These are phyloP conservation scores for Cremastinae sp. DNA, from an alignment of 2,888 invertebrate genomes.

Conservation along the genomic window DNA sequence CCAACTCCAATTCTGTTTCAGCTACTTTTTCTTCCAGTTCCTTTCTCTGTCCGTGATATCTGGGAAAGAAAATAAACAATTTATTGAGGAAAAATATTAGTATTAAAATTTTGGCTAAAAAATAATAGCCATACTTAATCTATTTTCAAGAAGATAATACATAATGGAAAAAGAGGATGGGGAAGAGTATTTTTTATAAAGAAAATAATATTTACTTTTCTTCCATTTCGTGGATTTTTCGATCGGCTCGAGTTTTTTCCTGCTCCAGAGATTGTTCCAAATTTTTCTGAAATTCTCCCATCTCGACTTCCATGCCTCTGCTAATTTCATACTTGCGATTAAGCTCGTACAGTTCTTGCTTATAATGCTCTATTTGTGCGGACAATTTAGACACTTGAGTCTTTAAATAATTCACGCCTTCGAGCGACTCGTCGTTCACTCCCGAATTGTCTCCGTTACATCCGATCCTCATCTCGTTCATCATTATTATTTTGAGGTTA, in stretches of 20 bases:
- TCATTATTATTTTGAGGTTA: conserved; percentile 61
- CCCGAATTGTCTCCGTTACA: conserved; percentile 36
- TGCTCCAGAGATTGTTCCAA: conserved; percentile 61
- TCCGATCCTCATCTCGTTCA: conserved; percentile 30
- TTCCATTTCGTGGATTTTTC: conserved; percentile 55
- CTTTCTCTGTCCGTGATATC: conserved; percentile 35
- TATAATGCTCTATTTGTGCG: conserved; percentile 64
- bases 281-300: conserved; percentile 63
- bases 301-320: conserved; percentile 64
- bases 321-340: conserved; percentile 64
- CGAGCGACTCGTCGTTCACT: conserved; percentile 37
- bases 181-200: too few relatives aligned
- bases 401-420: conserved; percentile 41
- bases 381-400: conserved; percentile 54
- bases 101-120: not conserved
- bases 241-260: conserved; percentile 28
- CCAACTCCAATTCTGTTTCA: conserved; percentile 55
- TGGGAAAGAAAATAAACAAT: conserved; percentile 24
- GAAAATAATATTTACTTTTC: conserved; percentile 57
- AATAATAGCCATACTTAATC: too few relatives aligned
- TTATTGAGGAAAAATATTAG: not conserved
- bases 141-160: too few relatives aligned
- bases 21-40: conserved; percentile 52
- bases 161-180: too few relatives aligned
- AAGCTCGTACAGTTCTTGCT: conserved; percentile 67